These are phyloP conservation scores for Acleris emargana DNA, from an alignment of 2,888 invertebrate genomes.

Conservation along the genomic window DNA sequence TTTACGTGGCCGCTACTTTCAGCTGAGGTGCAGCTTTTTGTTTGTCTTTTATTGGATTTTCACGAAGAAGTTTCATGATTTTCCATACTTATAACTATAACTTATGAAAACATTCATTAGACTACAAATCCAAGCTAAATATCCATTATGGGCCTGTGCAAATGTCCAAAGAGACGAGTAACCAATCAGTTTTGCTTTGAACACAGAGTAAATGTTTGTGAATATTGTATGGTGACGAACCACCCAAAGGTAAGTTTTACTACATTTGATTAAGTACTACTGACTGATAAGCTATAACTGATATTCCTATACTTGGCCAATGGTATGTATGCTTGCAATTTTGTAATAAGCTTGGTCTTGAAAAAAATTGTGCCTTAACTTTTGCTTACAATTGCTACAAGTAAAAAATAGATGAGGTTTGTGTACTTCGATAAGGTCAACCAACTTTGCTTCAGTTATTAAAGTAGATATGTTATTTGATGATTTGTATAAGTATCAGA, in stretches of 20 bases:
- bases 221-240: constrained; percentile 98
- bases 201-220: constrained; percentile 99
- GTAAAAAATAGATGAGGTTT: too few species aligned
- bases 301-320: too few species aligned
- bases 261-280: too few species aligned
- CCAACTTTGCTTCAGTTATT: too few species aligned
- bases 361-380: too few species aligned
- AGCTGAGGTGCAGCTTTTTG: constrained; percentile 44
- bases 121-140: constrained; percentile 2
- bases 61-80: constrained; percentile 5
- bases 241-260: constrained; percentile 92
- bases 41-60: constrained; percentile 45
- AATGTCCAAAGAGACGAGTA: constrained; percentile 98
- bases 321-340: too few species aligned
- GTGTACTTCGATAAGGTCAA: too few species aligned
- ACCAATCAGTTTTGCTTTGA: constrained; percentile 99
- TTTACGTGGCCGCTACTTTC: constrained; percentile 47
- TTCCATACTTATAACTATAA: constrained; percentile 8
- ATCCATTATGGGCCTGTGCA: constrained; percentile 95
- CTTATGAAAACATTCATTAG: constrained; percentile 12
- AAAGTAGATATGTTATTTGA: too few species aligned
- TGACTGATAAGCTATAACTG: too few species aligned
- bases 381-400: too few species aligned
- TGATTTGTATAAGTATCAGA: too few species aligned
- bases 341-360: too few species aligned